A percentile compares a stretch with the other conserved stretches of the same genome.
These are phyloP conservation scores for Tetrapedia diversipes DNA, from an alignment of 2,888 invertebrate genomes.

Conservation along the genomic window DNA sequence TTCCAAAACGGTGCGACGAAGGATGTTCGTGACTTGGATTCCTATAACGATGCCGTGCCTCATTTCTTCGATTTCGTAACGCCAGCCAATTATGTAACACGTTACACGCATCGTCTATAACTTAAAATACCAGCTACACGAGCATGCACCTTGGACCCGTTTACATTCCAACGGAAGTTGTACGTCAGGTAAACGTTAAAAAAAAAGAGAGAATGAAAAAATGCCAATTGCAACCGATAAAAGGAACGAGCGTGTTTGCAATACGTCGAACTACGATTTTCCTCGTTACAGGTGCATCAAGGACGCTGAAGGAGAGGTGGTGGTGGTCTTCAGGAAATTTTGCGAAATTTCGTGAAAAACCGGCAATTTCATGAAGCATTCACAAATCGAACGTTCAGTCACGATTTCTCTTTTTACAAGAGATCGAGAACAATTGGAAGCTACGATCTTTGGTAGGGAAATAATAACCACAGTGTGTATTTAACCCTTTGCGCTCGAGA, in stretches of 20 bases:
- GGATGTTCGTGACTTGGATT: conserved; percentile 51
- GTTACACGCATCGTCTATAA: conserved; percentile 31
- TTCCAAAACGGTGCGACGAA: conserved; percentile 12
- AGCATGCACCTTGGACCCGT: too few species aligned
- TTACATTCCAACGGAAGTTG: background rate
- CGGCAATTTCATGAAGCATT: background rate
- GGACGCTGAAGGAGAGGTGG: background rate
- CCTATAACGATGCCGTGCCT: conserved; percentile 25
- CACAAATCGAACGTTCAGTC: background rate
- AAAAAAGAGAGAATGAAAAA: background rate
- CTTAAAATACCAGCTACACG: too few species aligned
- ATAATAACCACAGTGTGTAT: background rate
- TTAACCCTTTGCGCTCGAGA: background rate
- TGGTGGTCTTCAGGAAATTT: conserved; percentile 12
- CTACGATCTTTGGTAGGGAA: background rate
- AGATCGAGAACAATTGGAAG: background rate
- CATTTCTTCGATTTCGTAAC: conserved; percentile 55
- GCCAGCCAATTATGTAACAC: conserved; percentile 36
- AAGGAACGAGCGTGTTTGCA: background rate
- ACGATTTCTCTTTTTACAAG: conserved; percentile 33
- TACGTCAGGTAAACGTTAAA: background rate
- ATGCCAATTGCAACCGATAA: background rate
- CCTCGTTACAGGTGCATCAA: background rate
- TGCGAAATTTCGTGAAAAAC: conserved; percentile 16
- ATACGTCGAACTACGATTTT: background rate